These are phyloP conservation scores for Exephanes ischioxanthus DNA, from an alignment of 2,888 invertebrate species.

Conservation along the genomic window DNA sequence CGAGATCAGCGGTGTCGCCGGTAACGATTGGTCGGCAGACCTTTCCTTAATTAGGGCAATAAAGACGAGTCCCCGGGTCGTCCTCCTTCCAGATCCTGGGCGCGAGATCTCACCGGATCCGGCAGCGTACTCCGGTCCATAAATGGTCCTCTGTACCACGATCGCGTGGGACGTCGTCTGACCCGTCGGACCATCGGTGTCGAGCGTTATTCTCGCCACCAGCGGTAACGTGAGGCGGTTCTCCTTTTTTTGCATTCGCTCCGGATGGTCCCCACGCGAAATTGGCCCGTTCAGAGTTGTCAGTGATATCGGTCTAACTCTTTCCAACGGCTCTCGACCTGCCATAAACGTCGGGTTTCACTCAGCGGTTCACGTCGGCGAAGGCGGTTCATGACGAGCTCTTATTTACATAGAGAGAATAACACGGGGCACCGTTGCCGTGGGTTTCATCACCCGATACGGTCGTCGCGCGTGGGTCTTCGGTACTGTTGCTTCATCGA, in stretches of 20 bases:
- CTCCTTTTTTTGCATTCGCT: conserved; percentile 11
- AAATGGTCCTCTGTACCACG: conserved; percentile 73
- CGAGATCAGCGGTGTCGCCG: conserved; percentile 9
- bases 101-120: neutral
- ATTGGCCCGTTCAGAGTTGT: neutral
- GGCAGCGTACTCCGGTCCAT: conserved; percentile 68
- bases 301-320: neutral
- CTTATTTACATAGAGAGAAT: conserved; percentile 54
- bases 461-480: conserved; percentile 68
- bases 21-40: conserved; percentile 20
- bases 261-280: neutral
- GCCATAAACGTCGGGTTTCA: conserved; percentile 27
- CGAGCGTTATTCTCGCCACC: conserved; percentile 41
- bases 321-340: conserved; percentile 14
- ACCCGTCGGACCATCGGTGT: conserved; percentile 43
- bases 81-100: conserved; percentile 26
- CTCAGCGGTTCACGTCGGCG: conserved; percentile 15
- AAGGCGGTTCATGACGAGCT: conserved; percentile 49
- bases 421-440: conserved; percentile 21
- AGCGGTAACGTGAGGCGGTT: neutral
- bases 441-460: conserved; percentile 40
- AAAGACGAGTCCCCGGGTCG: conserved; percentile 28
- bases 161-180: conserved; percentile 76
- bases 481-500: conserved; percentile 68
- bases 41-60: conserved; percentile 56